Percentiles rank a stretch among this genome's conserved stretches.
phyloP scores from a whole-genome alignment of 2,888 invertebrate species.

The Schrankia costaestrigalis region DNA sequence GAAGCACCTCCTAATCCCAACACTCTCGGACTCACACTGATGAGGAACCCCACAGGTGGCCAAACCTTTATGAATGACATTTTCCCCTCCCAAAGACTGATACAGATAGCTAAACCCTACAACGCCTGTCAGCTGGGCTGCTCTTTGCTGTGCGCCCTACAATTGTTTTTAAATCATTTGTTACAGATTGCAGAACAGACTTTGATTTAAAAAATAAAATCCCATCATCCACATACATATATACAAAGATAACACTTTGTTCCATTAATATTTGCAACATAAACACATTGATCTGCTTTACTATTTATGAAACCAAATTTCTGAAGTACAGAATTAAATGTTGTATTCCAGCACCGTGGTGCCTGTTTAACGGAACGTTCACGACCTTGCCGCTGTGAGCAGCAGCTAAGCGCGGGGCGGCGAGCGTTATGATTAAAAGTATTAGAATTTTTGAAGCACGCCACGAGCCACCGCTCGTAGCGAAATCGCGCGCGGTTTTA shows the following conservation, averaged over 20 bases:
- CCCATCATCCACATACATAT: conserved; percentile 4
- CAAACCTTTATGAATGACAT: no score
- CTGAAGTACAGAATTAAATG: neutral
- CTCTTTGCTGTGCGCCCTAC: neutral
- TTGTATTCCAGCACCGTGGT: neutral
- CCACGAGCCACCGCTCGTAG: no score
- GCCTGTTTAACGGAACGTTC: neutral
- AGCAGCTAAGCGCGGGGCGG: no score
- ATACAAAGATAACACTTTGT: conserved; percentile 1
- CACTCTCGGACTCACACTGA: no score
- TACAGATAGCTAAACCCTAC: neutral
- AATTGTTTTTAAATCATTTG: conserved; percentile 1
- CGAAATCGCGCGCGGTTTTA: no score
- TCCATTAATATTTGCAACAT: conserved; percentile 1
- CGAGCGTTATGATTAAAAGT: no score
- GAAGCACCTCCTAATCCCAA: no score
- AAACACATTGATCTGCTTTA: conserved; percentile 5
- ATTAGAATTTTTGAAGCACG: no score
- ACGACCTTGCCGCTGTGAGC: no score
- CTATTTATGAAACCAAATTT: conserved; percentile 1
- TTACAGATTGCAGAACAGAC: neutral
- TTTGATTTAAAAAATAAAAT: conserved; percentile 1
- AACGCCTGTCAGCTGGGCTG: neutral
- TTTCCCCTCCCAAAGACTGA: no score
- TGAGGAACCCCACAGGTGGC: no score